These are phyloP conservation scores for Paracentrotus lividus DNA, from an alignment of 53 echinoderm and acorn worm genomes.

Conservation along the genomic window DNA sequence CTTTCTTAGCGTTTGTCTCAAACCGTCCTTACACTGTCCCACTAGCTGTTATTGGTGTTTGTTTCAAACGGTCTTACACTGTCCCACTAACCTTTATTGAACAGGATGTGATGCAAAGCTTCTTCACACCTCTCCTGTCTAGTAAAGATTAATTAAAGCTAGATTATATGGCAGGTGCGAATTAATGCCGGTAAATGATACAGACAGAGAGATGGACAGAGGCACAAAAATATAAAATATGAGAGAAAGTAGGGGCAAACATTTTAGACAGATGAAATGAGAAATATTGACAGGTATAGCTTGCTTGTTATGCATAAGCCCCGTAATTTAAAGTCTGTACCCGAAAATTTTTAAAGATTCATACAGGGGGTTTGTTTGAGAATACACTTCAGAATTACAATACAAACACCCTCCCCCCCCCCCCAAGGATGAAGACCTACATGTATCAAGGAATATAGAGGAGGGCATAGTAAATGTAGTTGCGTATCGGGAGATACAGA, in stretches of 20 bases:
- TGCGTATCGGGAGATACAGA: not conserved
- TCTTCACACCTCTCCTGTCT: constrained; percentile 49
- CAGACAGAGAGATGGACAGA: not conserved
- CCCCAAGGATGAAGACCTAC: too few species aligned
- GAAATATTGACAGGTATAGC: too few species aligned
- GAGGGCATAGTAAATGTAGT: too few species aligned
- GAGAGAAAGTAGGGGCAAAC: not conserved
- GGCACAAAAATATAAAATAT: not conserved
- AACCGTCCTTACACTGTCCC: not conserved
- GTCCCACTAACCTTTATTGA: constrained; percentile 30
- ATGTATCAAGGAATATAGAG: too few species aligned
- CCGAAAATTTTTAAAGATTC: too few species aligned
- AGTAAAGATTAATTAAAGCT: constrained; percentile 38
- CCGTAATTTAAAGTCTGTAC: too few species aligned
- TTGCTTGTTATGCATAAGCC: too few species aligned
- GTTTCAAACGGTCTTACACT: not conserved
- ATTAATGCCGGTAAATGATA: not conserved
- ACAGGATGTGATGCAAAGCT: not conserved
- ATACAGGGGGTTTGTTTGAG: too few species aligned
- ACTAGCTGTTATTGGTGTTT: not conserved
- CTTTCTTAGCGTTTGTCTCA: not conserved
- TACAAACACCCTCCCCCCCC: too few species aligned
- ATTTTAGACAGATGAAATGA: too few species aligned
- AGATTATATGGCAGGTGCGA: constrained; percentile 52
- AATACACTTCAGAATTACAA: too few species aligned